Percentiles rank a stretch among this genome's conserved stretches.
These are phyloP conservation scores for Mamestra configurata DNA, from an alignment of 1,140 invertebrate species.

Conservation along the genomic window DNA sequence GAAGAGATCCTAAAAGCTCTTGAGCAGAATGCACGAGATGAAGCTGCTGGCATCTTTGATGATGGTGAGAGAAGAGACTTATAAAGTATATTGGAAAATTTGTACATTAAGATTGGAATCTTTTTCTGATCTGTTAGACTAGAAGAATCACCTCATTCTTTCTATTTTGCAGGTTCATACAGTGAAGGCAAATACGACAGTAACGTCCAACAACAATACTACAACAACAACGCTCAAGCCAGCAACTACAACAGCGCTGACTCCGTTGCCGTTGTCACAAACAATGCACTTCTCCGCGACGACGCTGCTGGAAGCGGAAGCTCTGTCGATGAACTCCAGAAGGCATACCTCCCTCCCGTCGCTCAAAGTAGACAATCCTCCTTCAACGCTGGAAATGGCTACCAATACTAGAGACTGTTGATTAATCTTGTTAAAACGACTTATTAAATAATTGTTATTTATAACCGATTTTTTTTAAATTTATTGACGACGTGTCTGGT, in stretches of 20 bases:
- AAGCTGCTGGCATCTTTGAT: slow-evolving; percentile 82
- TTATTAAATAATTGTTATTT: too few species aligned
- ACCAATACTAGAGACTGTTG: slow-evolving; percentile 55
- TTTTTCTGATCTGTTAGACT: background rate
- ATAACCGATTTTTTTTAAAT: too few species aligned
- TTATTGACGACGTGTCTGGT: too few species aligned
- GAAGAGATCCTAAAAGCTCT: slow-evolving; percentile 83
- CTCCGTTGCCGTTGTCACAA: background rate
- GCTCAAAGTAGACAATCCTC: too few species aligned
- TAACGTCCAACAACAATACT: background rate
- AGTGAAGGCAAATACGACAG: slow-evolving; percentile 71
- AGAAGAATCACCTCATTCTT: background rate
- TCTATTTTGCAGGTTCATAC: slow-evolving; percentile 73
- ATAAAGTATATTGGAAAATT: too few species aligned
- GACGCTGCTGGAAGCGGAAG: background rate
- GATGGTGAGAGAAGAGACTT: slow-evolving; percentile 71
- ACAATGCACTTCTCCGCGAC: background rate
- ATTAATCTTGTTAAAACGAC: background rate
- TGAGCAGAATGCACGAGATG: slow-evolving; percentile 81
- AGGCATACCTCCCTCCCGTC: slow-evolving; percentile 21
- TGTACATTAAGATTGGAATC: background rate
- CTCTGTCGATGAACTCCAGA: slow-evolving; percentile 35
- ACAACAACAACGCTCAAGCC: slow-evolving; percentile 21
- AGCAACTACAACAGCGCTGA: slow-evolving; percentile 16
- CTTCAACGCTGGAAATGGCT: slow-evolving; percentile 36